Percentiles rank a stretch among this genome's conserved stretches.
phyloP scores from a whole-genome alignment of 2,797 vertebrate genomes.

The Cynopterus sphinx region DNA sequence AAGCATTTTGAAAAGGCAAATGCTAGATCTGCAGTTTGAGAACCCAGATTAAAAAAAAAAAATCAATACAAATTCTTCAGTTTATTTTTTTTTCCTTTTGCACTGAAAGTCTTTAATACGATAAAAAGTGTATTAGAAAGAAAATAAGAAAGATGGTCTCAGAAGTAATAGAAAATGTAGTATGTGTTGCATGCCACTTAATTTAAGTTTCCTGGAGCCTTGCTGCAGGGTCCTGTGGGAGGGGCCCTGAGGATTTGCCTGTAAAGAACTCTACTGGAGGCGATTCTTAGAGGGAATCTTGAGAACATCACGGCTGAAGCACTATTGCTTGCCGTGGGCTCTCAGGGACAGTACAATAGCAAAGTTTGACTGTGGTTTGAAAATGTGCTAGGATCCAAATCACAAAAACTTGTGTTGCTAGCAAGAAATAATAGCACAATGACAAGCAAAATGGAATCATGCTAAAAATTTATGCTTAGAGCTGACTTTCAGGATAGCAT shows the following conservation, averaged over 20 bases:
- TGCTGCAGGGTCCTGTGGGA: neutral
- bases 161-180: neutral
- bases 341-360: neutral
- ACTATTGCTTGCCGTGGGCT: neutral
- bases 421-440: neutral
- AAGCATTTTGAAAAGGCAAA: neutral
- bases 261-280: neutral
- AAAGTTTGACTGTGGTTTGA: neutral
- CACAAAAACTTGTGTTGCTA: neutral
- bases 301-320: neutral
- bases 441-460: neutral
- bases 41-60: conserved; percentile 53
- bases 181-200: neutral
- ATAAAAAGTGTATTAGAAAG: conserved; percentile 45
- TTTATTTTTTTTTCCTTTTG: conserved; percentile 55
- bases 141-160: conserved; percentile 31
- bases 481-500: neutral
- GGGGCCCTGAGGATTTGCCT: neutral
- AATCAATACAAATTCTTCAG: conserved; percentile 68
- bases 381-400: neutral
- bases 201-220: neutral
- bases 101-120: conserved; percentile 45
- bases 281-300: neutral
- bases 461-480: neutral
- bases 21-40: conserved; percentile 53